Evolutionary conservation across 2,797 vertebrate species (phyloP).

Genomic region (Tiaroga cobitis): DNA sequence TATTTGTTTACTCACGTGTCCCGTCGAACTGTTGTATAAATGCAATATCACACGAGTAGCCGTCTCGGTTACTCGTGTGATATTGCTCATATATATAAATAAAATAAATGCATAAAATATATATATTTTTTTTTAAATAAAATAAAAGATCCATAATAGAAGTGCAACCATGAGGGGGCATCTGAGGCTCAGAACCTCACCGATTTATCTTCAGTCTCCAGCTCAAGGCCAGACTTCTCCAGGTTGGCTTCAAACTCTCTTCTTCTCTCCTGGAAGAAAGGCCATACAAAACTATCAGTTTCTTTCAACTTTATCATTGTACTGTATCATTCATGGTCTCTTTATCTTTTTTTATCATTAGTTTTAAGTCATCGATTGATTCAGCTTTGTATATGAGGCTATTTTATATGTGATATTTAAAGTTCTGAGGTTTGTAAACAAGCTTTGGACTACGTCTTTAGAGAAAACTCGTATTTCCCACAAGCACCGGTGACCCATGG

Average conservation of each 20-base stretch:
- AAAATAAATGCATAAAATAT: background rate
- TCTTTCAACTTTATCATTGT: background rate
- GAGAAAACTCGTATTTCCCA: conserved; percentile 35
- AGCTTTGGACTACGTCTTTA: conserved; percentile 1
- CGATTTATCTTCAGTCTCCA: conserved; percentile 90
- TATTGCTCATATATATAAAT: too few species aligned
- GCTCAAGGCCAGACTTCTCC: conserved; percentile 85
- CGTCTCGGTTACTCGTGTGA: too few species aligned
- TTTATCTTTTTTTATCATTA: background rate
- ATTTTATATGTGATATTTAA: background rate
- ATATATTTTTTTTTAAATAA: background rate
- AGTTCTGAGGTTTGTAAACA: conserved; percentile 1
- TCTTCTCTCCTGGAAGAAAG: conserved; percentile 85
- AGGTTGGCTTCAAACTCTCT: conserved; percentile 90
- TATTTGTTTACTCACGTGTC: too few species aligned
- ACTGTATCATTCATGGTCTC: background rate
- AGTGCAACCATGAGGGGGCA: conserved; percentile 64
- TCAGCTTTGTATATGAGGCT: background rate
- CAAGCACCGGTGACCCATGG: conserved; percentile 24
- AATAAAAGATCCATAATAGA: background rate
- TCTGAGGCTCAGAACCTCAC: conserved; percentile 72
- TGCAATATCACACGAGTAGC: too few species aligned
- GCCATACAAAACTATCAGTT: background rate
- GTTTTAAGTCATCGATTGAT: background rate
- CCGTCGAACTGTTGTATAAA: too few species aligned